These are phyloP conservation scores for Synergus japonicus DNA, from an alignment of 2,888 invertebrate genomes.

Conservation along the genomic window DNA sequence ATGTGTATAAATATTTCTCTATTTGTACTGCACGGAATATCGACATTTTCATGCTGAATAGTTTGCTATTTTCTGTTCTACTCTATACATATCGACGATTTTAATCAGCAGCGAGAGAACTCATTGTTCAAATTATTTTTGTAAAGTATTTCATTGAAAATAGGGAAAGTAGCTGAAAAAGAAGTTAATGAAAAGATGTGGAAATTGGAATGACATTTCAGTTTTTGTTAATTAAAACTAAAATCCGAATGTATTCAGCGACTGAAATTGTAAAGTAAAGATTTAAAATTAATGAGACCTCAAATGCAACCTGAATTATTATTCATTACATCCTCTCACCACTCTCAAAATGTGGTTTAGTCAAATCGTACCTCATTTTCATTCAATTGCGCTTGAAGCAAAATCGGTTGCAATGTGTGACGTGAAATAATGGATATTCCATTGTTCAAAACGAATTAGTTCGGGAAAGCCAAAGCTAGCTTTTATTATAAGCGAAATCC, in stretches of 20 bases:
- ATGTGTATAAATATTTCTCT: conserved; percentile 22
- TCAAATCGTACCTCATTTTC: conserved; percentile 34
- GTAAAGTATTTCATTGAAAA: not conserved
- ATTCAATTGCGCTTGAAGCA: conserved; percentile 12
- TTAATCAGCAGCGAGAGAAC: not conserved
- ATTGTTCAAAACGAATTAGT: conserved; percentile 22
- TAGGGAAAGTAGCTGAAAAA: not conserved
- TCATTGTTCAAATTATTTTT: not conserved
- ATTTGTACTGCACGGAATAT: conserved; percentile 5
- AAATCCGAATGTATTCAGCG: not conserved
- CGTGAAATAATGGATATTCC: conserved; percentile 36
- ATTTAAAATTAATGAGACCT: not conserved
- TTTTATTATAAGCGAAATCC: conserved; percentile 34
- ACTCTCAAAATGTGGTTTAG: conserved; percentile 29
- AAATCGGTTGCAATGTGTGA: conserved; percentile 28
- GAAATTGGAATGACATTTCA: too few species aligned
- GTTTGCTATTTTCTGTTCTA: conserved; percentile 5
- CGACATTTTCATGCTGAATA: conserved; percentile 18
- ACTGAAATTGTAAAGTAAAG: not conserved
- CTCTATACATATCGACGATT: not conserved
- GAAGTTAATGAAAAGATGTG: not conserved
- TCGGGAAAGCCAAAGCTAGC: not conserved
- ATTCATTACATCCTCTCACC: conserved; percentile 1
- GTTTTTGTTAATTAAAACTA: not conserved
- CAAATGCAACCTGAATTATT: conserved; percentile 18